Evolutionary conservation across 1,140 invertebrate genomes (phyloP).

Genomic region (Papilio polyxenes): DNA sequence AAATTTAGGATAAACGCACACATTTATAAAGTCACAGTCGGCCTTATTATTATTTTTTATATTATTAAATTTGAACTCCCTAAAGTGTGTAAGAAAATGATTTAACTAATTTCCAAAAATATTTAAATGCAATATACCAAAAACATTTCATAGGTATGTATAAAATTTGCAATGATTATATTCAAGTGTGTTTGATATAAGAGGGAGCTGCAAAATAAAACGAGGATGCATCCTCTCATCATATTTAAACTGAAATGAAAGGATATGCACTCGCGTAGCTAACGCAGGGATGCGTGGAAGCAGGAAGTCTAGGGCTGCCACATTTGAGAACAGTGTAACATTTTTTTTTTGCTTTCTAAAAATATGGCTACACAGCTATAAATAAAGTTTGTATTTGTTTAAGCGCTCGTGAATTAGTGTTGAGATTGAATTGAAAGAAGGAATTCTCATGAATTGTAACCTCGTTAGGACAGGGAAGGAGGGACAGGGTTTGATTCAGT

Average conservation of each 20-base stretch:
- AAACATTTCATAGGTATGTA: background rate
- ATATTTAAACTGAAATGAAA: constrained; percentile 20
- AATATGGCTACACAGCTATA: no score
- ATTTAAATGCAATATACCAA: background rate
- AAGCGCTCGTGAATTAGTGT: background rate
- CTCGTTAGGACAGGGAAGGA: no score
- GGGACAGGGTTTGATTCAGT: no score
- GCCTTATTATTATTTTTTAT: no score
- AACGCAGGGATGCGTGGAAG: constrained; percentile 13
- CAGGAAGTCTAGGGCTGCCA: constrained; percentile 6
- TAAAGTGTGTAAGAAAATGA: no score
- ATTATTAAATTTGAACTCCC: no score
- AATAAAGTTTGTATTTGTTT: background rate
- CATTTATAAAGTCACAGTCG: no score
- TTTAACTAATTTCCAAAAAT: background rate
- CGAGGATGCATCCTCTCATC: constrained; percentile 12
- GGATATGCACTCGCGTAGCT: constrained; percentile 18
- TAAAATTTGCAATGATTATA: background rate
- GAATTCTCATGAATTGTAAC: no score
- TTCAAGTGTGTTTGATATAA: background rate
- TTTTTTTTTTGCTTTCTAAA: background rate
- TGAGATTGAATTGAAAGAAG: background rate
- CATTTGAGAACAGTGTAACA: background rate
- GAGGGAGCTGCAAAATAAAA: background rate
- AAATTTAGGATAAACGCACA: background rate